Evolutionary conservation across 2,797 vertebrate species (phyloP).

Genomic region (Saxicola maurus): DNA sequence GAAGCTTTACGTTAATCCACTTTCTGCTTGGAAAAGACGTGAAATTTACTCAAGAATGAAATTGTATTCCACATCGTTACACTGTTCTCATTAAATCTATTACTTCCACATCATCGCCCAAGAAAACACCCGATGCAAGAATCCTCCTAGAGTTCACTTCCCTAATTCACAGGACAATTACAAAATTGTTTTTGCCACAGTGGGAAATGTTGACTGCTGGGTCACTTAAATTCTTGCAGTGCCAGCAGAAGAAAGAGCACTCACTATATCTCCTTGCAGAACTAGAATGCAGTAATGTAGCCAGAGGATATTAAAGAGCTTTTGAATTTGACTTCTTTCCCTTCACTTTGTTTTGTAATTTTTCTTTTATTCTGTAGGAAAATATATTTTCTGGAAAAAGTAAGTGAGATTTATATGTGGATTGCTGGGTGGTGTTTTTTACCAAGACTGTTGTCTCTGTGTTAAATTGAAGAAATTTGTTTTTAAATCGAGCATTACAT

Average conservation of each 20-base stretch:
- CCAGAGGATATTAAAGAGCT: background rate
- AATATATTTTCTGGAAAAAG: background rate
- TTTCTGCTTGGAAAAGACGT: slow-evolving; percentile 50
- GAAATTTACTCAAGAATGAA: slow-evolving; percentile 67
- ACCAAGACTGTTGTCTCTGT: background rate
- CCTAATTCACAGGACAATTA: slow-evolving; percentile 64
- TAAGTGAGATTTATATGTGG: background rate
- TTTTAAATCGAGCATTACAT: background rate
- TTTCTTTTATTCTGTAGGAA: background rate
- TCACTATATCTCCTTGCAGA: background rate
- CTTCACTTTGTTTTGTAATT: background rate
- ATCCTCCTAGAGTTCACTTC: slow-evolving; percentile 34
- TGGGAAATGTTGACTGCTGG: slow-evolving; percentile 57
- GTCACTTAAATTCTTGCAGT: slow-evolving; percentile 47
- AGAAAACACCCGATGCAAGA: slow-evolving; percentile 51
- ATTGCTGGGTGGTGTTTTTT: rapidly evolving
- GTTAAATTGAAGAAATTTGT: background rate
- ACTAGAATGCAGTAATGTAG: background rate
- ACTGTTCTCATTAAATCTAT: slow-evolving; percentile 64
- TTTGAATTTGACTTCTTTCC: background rate
- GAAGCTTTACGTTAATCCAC: slow-evolving; percentile 31
- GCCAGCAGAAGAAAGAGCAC: background rate
- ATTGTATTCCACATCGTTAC: slow-evolving; percentile 52
- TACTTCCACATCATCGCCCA: slow-evolving; percentile 47
- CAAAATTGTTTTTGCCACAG: slow-evolving; percentile 38